A percentile compares a stretch with the other conserved stretches of the same genome.
Evolutionary conservation across 92 coral and sea anemone genomes (phyloP).

Genomic region (Micromussa lordhowensis): DNA sequence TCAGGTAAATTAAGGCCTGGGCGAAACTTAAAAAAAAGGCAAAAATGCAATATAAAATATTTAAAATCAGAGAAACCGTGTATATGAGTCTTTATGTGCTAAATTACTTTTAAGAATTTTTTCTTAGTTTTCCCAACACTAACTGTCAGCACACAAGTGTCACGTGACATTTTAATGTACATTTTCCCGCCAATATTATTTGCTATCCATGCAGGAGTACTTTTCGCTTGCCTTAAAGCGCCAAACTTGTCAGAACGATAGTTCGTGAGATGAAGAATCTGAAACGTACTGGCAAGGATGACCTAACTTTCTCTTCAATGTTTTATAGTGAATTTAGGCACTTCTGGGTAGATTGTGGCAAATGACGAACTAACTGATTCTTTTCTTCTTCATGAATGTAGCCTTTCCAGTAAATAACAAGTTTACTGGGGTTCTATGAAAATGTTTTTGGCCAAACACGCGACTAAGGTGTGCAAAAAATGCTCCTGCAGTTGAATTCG

Average conservation of each 20-base stretch:
- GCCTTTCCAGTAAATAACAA: neutral
- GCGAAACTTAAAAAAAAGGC: too few species aligned
- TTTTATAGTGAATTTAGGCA: neutral
- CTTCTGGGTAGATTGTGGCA: neutral
- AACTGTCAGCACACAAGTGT: neutral
- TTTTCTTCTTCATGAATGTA: neutral
- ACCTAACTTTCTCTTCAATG: neutral
- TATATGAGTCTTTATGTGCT: too few species aligned
- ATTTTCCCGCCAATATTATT: constrained; percentile 12
- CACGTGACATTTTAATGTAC: neutral
- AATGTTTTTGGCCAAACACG: neutral
- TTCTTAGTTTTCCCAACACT: too few species aligned
- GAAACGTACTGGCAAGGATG: constrained; percentile 10
- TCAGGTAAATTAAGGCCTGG: too few species aligned
- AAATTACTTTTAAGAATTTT: too few species aligned
- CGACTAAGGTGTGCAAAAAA: neutral
- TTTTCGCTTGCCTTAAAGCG: neutral
- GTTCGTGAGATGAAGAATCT: neutral
- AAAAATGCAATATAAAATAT: too few species aligned
- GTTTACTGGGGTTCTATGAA: neutral
- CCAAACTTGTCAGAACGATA: neutral
- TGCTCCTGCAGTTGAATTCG: constrained; percentile 4
- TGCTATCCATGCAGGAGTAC: constrained; percentile 11
- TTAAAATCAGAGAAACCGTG: too few species aligned
- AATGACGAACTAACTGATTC: neutral